Evolutionary conservation across 2,113 vertebrate genomes (phyloP).

Genomic region (Formicarius rufipectus): DNA sequence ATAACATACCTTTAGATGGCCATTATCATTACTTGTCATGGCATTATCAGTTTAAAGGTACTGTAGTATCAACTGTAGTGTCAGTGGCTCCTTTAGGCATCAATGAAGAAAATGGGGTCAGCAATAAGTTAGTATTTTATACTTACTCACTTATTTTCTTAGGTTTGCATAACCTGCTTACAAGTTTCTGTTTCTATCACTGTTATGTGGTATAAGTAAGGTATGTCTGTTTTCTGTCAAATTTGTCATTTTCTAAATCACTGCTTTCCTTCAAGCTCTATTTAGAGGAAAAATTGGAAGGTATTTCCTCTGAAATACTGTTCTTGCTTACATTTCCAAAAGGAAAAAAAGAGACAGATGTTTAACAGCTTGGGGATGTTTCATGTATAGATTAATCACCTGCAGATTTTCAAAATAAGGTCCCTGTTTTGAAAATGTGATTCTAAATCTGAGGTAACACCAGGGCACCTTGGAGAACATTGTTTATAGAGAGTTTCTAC

Average conservation of each 20-base stretch:
- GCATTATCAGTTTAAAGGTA: background rate
- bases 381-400: background rate
- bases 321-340: background rate
- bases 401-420: conserved; percentile 1
- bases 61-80: background rate
- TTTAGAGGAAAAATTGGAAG: background rate
- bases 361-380: background rate
- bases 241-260: conserved; percentile 4
- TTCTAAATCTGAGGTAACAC: background rate
- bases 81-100: background rate
- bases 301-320: background rate
- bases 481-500: background rate
- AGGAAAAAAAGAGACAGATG: background rate
- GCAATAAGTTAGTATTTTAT: background rate
- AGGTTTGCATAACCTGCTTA: background rate
- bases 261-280: background rate
- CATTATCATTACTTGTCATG: background rate
- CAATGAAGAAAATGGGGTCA: background rate
- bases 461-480: background rate
- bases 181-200: background rate
- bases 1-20: background rate
- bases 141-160: background rate
- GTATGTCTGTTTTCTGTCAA: background rate
- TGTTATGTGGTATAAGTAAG: background rate
- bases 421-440: background rate